Evolutionary conservation across 2,888 invertebrate genomes (phyloP).

Genomic region (Brachypalpus laphriformis): DNA sequence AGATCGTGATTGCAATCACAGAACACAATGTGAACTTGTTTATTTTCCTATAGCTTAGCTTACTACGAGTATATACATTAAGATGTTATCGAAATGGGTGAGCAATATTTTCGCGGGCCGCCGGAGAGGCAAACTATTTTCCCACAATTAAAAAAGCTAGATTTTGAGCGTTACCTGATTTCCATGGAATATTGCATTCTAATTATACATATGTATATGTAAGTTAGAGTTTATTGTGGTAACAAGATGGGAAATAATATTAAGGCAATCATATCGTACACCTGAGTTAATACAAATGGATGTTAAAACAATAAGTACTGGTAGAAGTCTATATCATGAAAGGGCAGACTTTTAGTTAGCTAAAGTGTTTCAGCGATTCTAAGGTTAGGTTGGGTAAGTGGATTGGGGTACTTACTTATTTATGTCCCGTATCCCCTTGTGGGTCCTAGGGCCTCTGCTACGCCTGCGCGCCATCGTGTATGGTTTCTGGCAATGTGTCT

Average conservation of each 20-base stretch:
- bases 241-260: neutral
- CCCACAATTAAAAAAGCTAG: slow-evolving; percentile 25
- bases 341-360: too few species aligned
- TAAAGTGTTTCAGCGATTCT: too few species aligned
- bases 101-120: slow-evolving; percentile 23
- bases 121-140: slow-evolving; percentile 28
- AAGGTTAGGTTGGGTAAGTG: too few species aligned
- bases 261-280: too few species aligned
- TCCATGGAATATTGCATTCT: neutral
- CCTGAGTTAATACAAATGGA: too few species aligned
- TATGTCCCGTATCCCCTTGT: too few species aligned
- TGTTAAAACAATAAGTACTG: too few species aligned
- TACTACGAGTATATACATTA: slow-evolving; percentile 17
- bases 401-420: too few species aligned
- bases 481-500: too few species aligned
- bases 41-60: neutral
- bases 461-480: too few species aligned
- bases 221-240: neutral
- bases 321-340: too few species aligned
- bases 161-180: neutral
- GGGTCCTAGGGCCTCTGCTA: too few species aligned
- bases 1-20: slow-evolving; percentile 57
- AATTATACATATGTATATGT: neutral
- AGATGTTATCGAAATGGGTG: slow-evolving; percentile 44
- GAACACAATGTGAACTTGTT: slow-evolving; percentile 14